Percentiles rank a stretch among this genome's conserved stretches.
phyloP scores from a whole-genome alignment of 2,797 vertebrate genomes.

The Scolopax bukidnonensis region DNA sequence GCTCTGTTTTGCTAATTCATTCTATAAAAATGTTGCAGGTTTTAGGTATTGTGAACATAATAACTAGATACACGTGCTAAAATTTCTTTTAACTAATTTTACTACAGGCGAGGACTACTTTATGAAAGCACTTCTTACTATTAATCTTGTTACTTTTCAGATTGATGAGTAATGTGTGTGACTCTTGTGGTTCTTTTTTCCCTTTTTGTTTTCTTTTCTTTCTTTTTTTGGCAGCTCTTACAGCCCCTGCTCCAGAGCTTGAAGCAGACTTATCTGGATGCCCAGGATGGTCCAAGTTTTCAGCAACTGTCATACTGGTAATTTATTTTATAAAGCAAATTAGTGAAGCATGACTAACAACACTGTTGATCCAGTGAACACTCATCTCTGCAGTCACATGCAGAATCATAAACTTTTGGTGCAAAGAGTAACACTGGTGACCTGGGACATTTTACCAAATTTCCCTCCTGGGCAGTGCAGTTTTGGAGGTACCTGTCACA shows the following conservation, averaged over 20 bases:
- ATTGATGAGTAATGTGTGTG: constrained; percentile 12
- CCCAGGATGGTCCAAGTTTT: constrained; percentile 26
- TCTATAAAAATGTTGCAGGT: not conserved
- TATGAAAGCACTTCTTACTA: not conserved
- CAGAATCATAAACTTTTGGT: not conserved
- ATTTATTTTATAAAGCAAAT: constrained; percentile 43
- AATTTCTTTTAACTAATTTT: not conserved
- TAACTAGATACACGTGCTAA: not conserved
- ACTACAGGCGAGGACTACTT: not conserved
- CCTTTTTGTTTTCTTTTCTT: not conserved
- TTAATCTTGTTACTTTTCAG: constrained; percentile 20
- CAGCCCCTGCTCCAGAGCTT: not conserved
- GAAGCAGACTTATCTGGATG: constrained; percentile 8
- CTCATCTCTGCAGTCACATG: not conserved
- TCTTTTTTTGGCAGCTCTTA: not conserved
- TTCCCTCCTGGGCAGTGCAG: not conserved
- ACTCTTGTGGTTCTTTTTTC: not conserved
- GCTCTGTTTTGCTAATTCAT: not conserved
- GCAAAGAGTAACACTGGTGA: not conserved
- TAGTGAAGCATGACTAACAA: constrained; percentile 36
- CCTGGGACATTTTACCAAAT: not conserved
- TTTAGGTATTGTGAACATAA: not conserved
- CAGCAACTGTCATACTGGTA: constrained; percentile 25
- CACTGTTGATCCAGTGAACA: not conserved
- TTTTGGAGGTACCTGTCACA: not conserved